Base-by-base conservation (phyloP, 2,113 vertebrate genomes). In the Tragulus kanchil region DNA sequence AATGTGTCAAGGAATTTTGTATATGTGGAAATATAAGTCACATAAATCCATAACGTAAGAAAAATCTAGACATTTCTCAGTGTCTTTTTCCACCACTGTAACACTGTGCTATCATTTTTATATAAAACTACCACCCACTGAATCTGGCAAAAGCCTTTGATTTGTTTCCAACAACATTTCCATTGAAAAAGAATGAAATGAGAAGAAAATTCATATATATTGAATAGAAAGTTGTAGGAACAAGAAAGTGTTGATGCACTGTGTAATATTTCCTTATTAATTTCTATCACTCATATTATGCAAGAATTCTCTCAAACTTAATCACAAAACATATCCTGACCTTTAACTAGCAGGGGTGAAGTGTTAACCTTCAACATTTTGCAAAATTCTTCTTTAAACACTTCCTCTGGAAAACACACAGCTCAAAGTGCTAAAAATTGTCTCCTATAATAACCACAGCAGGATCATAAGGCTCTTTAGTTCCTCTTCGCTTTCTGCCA, bases 381-480 rank as follows among this genome's bases (percentile, higher is more conserved):
- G 89, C 96, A 96, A 97, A 96, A 97, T 96, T 95, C 52, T 92
- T 90, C 89, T 97, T 89, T 87, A 93, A 95, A 96, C 91, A 95
- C 96, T 98, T 98, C 90, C 97, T 95, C 78, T 98, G 97, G 79
- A 97, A 97, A 97, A 93, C 64, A 98, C 73, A 90, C 36, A 96
- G 36, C 86, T 97, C 94, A 91, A 96, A 93, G 96, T 96, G 97
- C 94, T 97, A 98, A 96, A 96, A 97, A n/a, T 75, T 79, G 96
- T 78, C 90, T 97, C 77, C 73, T 97, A 92, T 97, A 98, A 95
- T 89, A 98, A 97, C 96, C 94, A 96, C 97, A 97, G 96, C 89
- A 97, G 93, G 56, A 82, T 97, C 23, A 69, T 96, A 96, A 95
- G n/a, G n/a, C n/a, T n/a, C n/a, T n/a, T n/a, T n/a, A n/a, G n/a